These are phyloP conservation scores for Acanthornis magna DNA, from an alignment of 2,797 vertebrate genomes.

Conservation along the genomic window DNA sequence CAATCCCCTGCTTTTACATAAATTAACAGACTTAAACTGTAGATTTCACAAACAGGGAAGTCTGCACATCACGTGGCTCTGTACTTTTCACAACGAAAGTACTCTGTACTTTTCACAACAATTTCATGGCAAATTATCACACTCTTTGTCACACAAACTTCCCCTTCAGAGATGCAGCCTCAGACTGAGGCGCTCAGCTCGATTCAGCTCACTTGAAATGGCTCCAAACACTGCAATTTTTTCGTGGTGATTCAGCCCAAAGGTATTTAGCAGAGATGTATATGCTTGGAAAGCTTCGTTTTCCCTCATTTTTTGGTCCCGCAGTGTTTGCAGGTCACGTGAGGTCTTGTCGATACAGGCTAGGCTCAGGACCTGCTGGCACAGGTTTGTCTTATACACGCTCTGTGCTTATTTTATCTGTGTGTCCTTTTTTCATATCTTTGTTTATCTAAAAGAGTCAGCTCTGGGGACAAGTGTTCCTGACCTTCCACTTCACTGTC, in stretches of 20 bases:
- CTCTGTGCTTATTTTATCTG: not conserved
- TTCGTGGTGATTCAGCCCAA: not conserved
- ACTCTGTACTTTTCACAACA: not conserved
- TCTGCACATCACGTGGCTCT: accelerated
- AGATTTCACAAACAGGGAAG: not conserved
- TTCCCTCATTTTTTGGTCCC: not conserved
- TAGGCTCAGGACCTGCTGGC: slow-evolving; percentile 2
- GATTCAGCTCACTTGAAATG: not conserved
- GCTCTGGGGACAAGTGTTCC: not conserved
- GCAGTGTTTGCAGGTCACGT: not conserved
- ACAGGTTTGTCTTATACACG: not conserved
- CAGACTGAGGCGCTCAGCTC: accelerated
- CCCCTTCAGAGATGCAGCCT: not conserved
- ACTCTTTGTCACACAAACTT: not conserved
- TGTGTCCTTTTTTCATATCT: not conserved
- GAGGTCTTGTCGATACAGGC: not conserved
- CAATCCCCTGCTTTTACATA: not conserved
- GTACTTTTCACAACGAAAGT: not conserved
- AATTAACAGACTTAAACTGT: not conserved
- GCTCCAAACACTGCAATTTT: not conserved
- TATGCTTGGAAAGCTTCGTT: not conserved
- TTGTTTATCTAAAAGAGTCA: not conserved
- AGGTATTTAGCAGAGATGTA: not conserved
- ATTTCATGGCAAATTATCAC: not conserved
- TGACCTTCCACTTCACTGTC: not conserved